phyloP scores from a whole-genome alignment of 2,888 invertebrate species.

The Branchipolynoe longqiensis region DNA sequence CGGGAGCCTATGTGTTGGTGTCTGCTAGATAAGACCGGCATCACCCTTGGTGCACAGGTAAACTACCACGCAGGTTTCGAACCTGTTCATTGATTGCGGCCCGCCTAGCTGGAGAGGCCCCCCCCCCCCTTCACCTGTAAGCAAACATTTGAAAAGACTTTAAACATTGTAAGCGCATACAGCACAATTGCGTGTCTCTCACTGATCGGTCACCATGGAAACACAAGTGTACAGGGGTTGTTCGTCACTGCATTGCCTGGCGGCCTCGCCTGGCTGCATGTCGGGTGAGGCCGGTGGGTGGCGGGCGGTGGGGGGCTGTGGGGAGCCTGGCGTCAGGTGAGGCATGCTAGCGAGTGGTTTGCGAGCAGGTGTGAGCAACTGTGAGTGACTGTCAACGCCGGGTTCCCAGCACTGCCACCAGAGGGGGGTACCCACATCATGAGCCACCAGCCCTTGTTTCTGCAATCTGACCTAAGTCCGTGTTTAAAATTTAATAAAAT shows the following conservation, averaged over 20 bases:
- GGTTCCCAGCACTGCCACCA: neutral
- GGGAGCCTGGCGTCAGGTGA: neutral
- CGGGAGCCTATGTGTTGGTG: slow-evolving; percentile 35
- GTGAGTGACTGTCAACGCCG: neutral
- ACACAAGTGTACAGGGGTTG: slow-evolving; percentile 39
- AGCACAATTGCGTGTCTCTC: neutral
- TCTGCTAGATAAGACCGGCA: neutral
- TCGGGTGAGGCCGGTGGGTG: neutral
- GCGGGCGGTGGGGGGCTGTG: slow-evolving; percentile 3
- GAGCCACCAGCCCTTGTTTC: slow-evolving; percentile 16
- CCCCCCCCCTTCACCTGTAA: too few relatives aligned
- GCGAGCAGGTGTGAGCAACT: neutral
- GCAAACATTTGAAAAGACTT: too few relatives aligned
- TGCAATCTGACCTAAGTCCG: neutral
- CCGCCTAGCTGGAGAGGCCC: slow-evolving; percentile 17
- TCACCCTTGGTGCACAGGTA: neutral
- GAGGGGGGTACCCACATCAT: neutral
- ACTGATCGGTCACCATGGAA: neutral
- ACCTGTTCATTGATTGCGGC: neutral
- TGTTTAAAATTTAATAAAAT: too few relatives aligned
- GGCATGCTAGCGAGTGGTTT: too few relatives aligned
- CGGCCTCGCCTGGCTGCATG: neutral
- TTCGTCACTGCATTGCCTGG: neutral
- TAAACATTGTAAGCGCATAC: too few relatives aligned
- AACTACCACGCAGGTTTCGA: slow-evolving; percentile 20